Percentiles rank a stretch among this genome's conserved stretches.
Conservation (phyloP, 2,888 invertebrate genomes). For the Mesochorus sp. region DNA sequence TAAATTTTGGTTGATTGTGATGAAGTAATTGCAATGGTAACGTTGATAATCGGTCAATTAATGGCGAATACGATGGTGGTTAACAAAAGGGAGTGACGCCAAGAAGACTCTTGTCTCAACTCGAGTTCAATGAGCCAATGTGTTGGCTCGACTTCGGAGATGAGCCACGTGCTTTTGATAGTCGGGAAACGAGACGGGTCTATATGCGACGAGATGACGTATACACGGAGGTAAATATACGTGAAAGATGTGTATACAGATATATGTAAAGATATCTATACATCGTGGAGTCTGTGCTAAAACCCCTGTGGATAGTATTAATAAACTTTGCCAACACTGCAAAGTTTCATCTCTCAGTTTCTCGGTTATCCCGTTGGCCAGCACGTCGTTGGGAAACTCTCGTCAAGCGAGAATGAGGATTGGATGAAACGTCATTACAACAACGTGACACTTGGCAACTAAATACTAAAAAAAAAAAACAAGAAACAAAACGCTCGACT, state of each 20-base stretch:
- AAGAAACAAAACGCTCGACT: neutral
- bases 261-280: neutral
- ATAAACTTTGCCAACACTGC: constrained; percentile 43
- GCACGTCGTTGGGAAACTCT: neutral
- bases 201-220: neutral
- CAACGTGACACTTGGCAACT: neutral
- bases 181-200: constrained; percentile 34
- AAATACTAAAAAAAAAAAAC: neutral
- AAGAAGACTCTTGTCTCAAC: constrained; percentile 6
- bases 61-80: too few species aligned
- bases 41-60: too few species aligned
- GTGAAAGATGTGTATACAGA: too few species aligned
- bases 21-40: too few species aligned
- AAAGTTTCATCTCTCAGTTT: constrained; percentile 36
- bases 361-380: constrained; percentile 10
- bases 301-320: constrained; percentile 42
- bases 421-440: neutral
- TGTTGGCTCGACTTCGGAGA: constrained; percentile 48
- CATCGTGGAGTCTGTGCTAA: neutral
- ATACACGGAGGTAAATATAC: too few species aligned
- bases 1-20: too few species aligned
- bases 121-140: constrained; percentile 54
- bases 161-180: constrained; percentile 48
- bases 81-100: neutral
- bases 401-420: neutral